Evolutionary conservation across 2,888 invertebrate species (phyloP).

Genomic region (Podabrus alpinus): DNA sequence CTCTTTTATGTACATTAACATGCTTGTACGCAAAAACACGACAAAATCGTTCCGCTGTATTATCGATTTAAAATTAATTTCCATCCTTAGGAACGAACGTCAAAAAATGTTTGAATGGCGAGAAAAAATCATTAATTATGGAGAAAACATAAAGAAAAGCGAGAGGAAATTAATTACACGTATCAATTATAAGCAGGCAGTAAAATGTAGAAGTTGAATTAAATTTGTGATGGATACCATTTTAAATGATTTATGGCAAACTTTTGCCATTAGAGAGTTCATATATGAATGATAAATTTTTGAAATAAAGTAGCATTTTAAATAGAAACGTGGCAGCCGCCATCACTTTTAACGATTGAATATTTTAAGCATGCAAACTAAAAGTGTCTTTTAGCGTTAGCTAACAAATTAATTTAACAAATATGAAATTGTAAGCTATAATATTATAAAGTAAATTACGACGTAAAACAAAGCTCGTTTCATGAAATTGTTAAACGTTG

Average conservation of each 20-base stretch:
- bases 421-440: not conserved
- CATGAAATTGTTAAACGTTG: conserved; percentile 4
- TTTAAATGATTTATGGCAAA: conserved; percentile 1
- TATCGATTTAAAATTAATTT: not conserved
- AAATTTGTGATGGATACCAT: conserved; percentile 3
- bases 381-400: not conserved
- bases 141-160: not conserved
- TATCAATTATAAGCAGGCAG: not conserved
- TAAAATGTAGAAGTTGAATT: not conserved
- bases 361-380: not conserved
- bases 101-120: not conserved
- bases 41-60: not conserved
- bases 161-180: conserved; percentile 2
- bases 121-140: conserved; percentile 1
- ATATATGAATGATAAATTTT: not conserved
- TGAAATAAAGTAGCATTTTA: not conserved
- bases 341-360: not conserved
- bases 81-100: not conserved
- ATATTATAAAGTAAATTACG: conserved; percentile 2
- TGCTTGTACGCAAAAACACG: conserved; percentile 1
- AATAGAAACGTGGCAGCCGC: not conserved
- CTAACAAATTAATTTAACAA: conserved; percentile 1
- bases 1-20: conserved; percentile 9
- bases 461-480: conserved; percentile 8
- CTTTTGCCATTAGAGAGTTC: not conserved